Percentiles rank a stretch among this genome's conserved stretches.
Evolutionary conservation across 2,797 vertebrate genomes (phyloP).

Genomic region (Eupleurogrammus muticus): DNA sequence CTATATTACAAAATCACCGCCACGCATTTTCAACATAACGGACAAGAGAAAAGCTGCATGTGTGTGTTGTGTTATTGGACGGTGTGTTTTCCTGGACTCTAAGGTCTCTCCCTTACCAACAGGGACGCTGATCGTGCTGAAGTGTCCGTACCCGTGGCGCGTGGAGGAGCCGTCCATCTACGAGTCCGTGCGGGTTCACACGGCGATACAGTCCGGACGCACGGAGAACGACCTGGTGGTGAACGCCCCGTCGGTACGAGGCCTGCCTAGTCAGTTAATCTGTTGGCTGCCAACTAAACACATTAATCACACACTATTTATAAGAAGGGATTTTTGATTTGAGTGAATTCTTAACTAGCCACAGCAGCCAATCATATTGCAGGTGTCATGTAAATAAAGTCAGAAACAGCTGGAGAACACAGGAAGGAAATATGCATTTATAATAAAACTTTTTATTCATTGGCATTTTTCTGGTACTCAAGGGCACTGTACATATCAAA

Average conservation of each 20-base stretch:
- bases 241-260: slow-evolving; percentile 89
- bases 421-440: too few relatives aligned
- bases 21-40: background rate
- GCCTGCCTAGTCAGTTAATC: background rate
- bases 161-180: slow-evolving; percentile 98
- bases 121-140: slow-evolving; percentile 94
- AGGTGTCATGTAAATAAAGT: too few relatives aligned
- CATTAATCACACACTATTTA: too few relatives aligned
- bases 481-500: too few relatives aligned
- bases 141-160: slow-evolving; percentile 89
- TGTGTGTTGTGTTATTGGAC: background rate
- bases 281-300: too few relatives aligned
- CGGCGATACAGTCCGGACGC: slow-evolving; percentile 92
- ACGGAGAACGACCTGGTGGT: slow-evolving; percentile 90
- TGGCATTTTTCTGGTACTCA: too few relatives aligned
- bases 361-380: too few relatives aligned
- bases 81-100: background rate
- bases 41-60: background rate
- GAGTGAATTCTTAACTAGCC: too few relatives aligned
- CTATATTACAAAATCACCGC: background rate
- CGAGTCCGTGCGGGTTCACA: slow-evolving; percentile 95
- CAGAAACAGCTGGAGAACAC: too few relatives aligned
- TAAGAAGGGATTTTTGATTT: too few relatives aligned
- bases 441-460: too few relatives aligned
- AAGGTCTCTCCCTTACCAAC: slow-evolving; percentile 26